Evolutionary conservation across 2,797 vertebrate genomes (phyloP).

Genomic region (Smutsia temminckii): DNA sequence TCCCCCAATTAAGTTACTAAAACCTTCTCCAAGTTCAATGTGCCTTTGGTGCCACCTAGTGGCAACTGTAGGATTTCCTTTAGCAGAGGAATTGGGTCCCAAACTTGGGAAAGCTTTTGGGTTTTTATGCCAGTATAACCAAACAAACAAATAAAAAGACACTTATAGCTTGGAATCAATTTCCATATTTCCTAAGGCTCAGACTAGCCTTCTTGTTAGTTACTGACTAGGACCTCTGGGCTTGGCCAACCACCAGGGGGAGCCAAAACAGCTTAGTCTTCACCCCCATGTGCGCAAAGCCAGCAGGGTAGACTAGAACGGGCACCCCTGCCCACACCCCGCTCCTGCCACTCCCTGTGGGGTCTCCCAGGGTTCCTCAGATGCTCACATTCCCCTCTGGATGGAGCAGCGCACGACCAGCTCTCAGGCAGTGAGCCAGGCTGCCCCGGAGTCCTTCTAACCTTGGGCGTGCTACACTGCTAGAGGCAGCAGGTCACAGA

Average conservation of each 20-base stretch:
- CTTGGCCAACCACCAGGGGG: slow-evolving; percentile 70
- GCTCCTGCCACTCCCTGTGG: not conserved
- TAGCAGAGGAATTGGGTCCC: not conserved
- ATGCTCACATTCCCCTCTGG: not conserved
- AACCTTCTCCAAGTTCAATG: not conserved
- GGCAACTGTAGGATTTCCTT: slow-evolving; percentile 12
- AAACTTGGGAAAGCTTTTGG: not conserved
- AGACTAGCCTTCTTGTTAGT: not conserved
- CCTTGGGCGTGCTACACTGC: slow-evolving; percentile 57
- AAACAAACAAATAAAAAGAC: not conserved
- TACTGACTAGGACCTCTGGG: not conserved
- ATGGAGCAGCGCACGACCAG: not conserved
- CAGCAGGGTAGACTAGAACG: not conserved
- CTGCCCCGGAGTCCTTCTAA: not conserved
- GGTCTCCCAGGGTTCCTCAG: not conserved
- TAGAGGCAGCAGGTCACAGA: slow-evolving; percentile 65
- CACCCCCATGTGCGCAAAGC: not conserved
- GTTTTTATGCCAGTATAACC: not conserved
- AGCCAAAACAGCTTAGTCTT: slow-evolving; percentile 21
- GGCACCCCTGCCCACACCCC: not conserved
- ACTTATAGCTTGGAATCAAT: not conserved
- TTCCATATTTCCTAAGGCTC: accelerated
- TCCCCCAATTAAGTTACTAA: slow-evolving; percentile 42
- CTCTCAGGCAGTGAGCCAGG: not conserved
- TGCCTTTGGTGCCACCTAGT: slow-evolving; percentile 74